A percentile compares a stretch with the other conserved stretches of the same genome.
These are phyloP conservation scores for Coturnix japonica DNA, from an alignment of 2,113 vertebrate species.

Conservation along the genomic window DNA sequence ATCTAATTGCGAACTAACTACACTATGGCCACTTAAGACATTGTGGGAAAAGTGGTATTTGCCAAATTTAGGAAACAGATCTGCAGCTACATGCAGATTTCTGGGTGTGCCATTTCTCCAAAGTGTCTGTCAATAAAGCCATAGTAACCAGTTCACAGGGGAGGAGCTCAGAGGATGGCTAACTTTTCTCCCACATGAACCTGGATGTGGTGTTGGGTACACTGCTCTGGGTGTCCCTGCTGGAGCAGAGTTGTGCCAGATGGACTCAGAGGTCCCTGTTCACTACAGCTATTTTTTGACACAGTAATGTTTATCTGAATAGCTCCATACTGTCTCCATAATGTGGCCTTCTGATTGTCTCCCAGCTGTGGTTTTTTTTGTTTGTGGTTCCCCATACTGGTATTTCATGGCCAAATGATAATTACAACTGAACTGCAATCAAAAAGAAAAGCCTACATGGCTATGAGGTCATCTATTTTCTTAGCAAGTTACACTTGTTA, in stretches of 20 bases:
- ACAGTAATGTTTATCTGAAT: not conserved
- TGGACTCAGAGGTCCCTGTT: not conserved
- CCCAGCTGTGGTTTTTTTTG: not conserved
- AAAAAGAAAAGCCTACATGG: not conserved
- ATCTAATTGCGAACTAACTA: not conserved
- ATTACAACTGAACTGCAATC: not conserved
- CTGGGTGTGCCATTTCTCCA: not conserved
- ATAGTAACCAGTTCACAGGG: not conserved
- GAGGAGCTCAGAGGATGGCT: not conserved
- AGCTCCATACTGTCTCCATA: not conserved
- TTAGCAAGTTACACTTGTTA: not conserved
- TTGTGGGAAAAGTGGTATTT: not conserved
- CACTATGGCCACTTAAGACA: not conserved
- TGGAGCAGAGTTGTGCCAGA: not conserved
- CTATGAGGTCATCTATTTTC: not conserved
- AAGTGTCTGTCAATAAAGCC: not conserved
- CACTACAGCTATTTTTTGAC: not conserved
- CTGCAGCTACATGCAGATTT: not conserved
- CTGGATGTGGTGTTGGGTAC: not conserved
- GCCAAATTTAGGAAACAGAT: not conserved
- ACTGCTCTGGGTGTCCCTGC: not conserved
- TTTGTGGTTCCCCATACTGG: not conserved
- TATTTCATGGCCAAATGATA: not conserved
- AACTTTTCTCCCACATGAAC: not conserved
- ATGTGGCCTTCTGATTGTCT: not conserved